Percentiles rank a stretch among this genome's conserved stretches.
These are phyloP conservation scores for Epinephelus fuscoguttatus DNA, from an alignment of 2,113 vertebrate species.

Conservation along the genomic window DNA sequence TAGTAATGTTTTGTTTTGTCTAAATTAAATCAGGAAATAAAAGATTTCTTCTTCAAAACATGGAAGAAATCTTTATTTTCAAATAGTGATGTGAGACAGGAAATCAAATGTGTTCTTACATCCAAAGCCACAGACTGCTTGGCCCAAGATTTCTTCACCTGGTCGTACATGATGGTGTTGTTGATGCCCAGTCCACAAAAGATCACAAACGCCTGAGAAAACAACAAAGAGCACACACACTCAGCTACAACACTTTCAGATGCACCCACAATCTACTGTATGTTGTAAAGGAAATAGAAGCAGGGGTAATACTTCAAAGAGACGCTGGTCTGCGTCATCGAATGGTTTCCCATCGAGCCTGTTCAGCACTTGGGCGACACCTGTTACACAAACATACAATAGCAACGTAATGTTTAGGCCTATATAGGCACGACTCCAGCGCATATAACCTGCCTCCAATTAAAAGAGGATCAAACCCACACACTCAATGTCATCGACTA, in stretches of 20 bases:
- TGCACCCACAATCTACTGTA: neutral
- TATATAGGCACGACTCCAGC: neutral
- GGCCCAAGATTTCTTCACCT: constrained; percentile 99
- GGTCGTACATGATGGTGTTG: constrained; percentile 99
- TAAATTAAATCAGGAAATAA: neutral
- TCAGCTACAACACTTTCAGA: neutral
- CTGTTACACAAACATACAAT: constrained; percentile 78
- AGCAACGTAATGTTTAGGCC: neutral
- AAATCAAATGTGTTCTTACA: constrained; percentile 82
- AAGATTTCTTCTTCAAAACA: neutral
- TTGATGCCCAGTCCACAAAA: constrained; percentile 99
- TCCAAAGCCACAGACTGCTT: constrained; percentile 99
- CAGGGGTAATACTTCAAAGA: constrained; percentile 91
- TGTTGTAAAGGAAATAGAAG: neutral
- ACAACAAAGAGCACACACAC: constrained; percentile 30
- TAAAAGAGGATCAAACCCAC: constrained; percentile 64
- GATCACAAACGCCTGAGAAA: constrained; percentile 96
- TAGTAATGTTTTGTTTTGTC: neutral
- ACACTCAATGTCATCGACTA: constrained; percentile 46
- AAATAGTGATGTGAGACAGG: neutral
- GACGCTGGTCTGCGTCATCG: constrained; percentile 95
- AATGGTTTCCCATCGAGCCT: constrained; percentile 97
- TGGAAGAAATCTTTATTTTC: neutral
- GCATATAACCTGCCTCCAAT: constrained; percentile 39
- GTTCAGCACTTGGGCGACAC: constrained; percentile 97